phyloP scores from a whole-genome alignment of 2,888 invertebrate genomes.

The Drosophila anceps region DNA sequence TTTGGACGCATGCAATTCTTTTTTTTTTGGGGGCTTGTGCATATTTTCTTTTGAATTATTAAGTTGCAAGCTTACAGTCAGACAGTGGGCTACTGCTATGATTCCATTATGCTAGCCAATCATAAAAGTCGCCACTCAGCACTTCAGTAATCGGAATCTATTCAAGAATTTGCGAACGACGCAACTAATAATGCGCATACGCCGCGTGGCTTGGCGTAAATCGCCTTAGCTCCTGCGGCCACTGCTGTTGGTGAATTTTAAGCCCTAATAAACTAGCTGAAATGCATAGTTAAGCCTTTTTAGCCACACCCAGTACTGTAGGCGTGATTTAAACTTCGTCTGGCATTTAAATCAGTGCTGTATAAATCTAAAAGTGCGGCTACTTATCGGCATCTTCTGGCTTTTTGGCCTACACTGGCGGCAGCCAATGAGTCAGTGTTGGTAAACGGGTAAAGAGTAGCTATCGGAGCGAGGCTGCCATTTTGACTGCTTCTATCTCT shows the following conservation, averaged over 20 bases:
- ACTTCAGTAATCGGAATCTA: conserved; percentile 51
- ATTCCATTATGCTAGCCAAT: conserved; percentile 27
- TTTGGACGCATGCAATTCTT: conserved; percentile 6
- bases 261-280: conserved; percentile 74
- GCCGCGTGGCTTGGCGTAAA: conserved; percentile 58
- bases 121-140: conserved; percentile 62
- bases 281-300: conserved; percentile 72
- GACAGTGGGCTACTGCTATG: background rate
- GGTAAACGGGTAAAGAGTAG: conserved; percentile 24
- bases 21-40: conserved; percentile 16
- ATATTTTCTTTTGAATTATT: conserved; percentile 24
- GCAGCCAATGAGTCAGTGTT: conserved; percentile 49
- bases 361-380: conserved; percentile 71
- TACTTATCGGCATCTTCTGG: conserved; percentile 61
- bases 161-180: conserved; percentile 49
- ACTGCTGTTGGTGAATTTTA: conserved; percentile 30
- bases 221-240: conserved; percentile 62
- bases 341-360: conserved; percentile 70
- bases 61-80: conserved; percentile 6
- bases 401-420: conserved; percentile 34
- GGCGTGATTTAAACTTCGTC: conserved; percentile 53
- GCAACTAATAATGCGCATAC: conserved; percentile 65
- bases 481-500: conserved; percentile 43
- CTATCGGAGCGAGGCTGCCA: conserved; percentile 26
- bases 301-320: conserved; percentile 36